Evolutionary conservation across 2,888 invertebrate genomes (phyloP), one percentile per base, ranked within the genome.

Genomic region (Peribatodes rhomboidaria): DNA sequence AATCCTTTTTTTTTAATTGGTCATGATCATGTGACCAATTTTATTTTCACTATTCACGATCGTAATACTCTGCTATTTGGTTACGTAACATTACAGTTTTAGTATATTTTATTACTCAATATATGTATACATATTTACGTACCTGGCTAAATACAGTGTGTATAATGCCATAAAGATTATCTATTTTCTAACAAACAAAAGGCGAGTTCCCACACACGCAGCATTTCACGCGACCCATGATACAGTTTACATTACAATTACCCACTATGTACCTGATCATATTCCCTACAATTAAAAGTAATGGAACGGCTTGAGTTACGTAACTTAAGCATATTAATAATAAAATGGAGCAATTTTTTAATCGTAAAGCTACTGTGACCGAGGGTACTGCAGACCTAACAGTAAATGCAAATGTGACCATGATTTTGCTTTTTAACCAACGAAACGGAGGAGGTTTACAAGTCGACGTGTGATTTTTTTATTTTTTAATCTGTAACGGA

Each of bases 201-300:
- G 53, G 52, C 42, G 33, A 37, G 39, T 63, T 58, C 63, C 27
- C 62, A 52, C 57, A 58, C 57, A 57, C n/a, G 33, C 18, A 63
- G 27, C 56, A 27, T 62, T 56, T 53, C 37, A 41, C 46, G 46
- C 49, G 62, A 53, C 56, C 44, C 56, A 42, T 44, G 42, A 57
- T 57, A 57, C 62, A 39, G 46, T 53, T 62, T 44, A 52, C 56
- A 62, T 62, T 62, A 50, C 49, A 61, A 61, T 55, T 56, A 50
- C 55, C 39, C n/a, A 60, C 47, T 16, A 53, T n/a, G 47, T 55
- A 33, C 49, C 53, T 41, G 55, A 33, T 56, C 55, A 55, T 61
- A 61, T 56, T 61, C 50, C 56, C 61, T 56, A 50, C 42, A 61
- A 61, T 61, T 61, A 61, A 61, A 61, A 61, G 27, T 47, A 54